phyloP scores from a whole-genome alignment of 2,113 vertebrate species.

The Fulica atra region DNA sequence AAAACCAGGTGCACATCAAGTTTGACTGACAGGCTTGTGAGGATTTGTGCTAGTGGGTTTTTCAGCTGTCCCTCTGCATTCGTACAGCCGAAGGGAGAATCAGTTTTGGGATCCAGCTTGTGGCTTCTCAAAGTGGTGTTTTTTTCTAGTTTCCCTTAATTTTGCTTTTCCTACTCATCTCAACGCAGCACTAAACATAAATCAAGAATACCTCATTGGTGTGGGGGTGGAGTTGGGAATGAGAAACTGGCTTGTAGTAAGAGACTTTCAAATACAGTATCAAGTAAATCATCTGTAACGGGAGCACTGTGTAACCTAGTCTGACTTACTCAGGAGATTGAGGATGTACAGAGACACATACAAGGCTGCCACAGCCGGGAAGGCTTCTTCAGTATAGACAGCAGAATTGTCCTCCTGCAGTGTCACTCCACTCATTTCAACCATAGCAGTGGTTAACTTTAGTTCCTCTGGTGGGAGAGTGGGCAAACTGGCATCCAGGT shows the following conservation, averaged over 20 bases:
- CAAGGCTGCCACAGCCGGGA: slow-evolving; percentile 6
- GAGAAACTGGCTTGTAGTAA: not conserved
- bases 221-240: not conserved
- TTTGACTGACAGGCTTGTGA: accelerated
- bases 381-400: not conserved
- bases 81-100: accelerated
- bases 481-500: not conserved
- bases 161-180: not conserved
- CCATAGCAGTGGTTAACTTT: slow-evolving; percentile 37
- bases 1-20: accelerated
- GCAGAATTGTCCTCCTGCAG: slow-evolving; percentile 11
- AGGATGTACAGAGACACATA: slow-evolving; percentile 32
- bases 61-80: not conserved
- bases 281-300: accelerated
- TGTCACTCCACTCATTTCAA: slow-evolving; percentile 57
- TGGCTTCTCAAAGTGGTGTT: not conserved
- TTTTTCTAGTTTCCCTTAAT: not conserved
- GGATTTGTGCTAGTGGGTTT: not conserved
- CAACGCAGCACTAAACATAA: not conserved
- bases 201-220: not conserved
- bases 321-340: not conserved
- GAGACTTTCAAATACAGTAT: not conserved
- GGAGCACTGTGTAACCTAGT: accelerated
- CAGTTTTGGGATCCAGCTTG: not conserved
- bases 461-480: slow-evolving; percentile 16